Evolutionary conservation across 2,888 invertebrate species (phyloP), one percentile per base, ranked within the genome.

Genomic region (Geotrupes spiniger): DNA sequence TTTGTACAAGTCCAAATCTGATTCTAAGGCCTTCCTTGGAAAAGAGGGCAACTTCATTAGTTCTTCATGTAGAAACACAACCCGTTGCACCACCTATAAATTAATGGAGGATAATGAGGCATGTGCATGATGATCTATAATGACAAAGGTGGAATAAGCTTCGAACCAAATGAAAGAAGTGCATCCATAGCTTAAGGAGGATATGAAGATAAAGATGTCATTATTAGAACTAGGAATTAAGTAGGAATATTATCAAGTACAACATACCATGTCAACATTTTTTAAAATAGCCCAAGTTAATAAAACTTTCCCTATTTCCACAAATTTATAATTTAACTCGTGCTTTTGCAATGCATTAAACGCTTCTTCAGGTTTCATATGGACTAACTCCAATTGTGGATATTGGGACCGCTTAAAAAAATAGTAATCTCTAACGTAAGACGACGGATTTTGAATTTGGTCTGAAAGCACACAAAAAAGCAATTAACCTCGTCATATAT

Each of bases 41-140:
- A 99, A 99, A 0, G 98, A 92, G 0, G 98, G 98, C 5, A 99
- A 77, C 70, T 99, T 99, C 85, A 97, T 96, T 5, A 99, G 78
- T 72, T 99, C 99, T 66, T 99, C 99, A 71, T 99, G 98, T 4
- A 99, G 79, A 69, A 99, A 99, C 2, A 97, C 95, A 2, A 99
- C 97, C 56, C 98, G 82, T 76, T 97, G 98, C 4, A 97, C 95
- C 6, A 97, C 84, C 88, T 91, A 69, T 46, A 63, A 66, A 48
- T 45, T 46, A 46, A 3, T 46, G 21, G n/a, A n/a, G n/a, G n/a
- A n/a, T n/a, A n/a, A n/a, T n/a, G n/a, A n/a, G n/a, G n/a, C n/a
- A n/a, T n/a, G n/a, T n/a, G n/a, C n/a, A n/a, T n/a, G n/a, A n/a
- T n/a, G n/a, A n/a, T n/a, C n/a, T n/a, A n/a, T n/a, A n/a, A n/a